Conservation (phyloP, 2,797 vertebrate genomes). For the Pseudotriccus pelzelni region DNA sequence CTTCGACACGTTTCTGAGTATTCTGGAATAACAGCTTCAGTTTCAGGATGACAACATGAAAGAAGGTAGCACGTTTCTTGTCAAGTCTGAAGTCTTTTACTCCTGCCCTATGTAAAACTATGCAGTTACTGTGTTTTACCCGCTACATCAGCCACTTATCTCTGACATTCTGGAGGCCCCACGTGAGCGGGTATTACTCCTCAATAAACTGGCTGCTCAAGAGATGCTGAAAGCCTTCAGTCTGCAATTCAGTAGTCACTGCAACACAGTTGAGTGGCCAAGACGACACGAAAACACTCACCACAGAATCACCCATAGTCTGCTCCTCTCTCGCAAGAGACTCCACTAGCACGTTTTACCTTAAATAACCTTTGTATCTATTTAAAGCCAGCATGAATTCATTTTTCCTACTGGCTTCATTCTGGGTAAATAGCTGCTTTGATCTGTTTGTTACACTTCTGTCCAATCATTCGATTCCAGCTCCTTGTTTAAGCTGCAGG, state of each 20-base stretch:
- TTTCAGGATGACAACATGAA: slow-evolving; percentile 63
- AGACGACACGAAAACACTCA: neutral
- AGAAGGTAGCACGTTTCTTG: slow-evolving; percentile 12
- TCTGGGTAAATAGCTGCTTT: slow-evolving; percentile 33
- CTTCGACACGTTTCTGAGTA: slow-evolving; percentile 53
- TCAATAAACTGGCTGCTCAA: neutral
- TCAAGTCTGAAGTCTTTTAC: neutral
- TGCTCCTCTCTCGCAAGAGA: neutral
- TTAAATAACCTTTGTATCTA: slow-evolving; percentile 26
- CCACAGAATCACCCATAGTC: neutral
- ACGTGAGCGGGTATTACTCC: neutral
- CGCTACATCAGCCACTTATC: neutral
- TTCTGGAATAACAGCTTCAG: slow-evolving; percentile 43
- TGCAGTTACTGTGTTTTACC: neutral
- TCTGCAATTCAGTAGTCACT: neutral
- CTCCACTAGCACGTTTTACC: slow-evolving; percentile 12
- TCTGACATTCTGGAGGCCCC: neutral
- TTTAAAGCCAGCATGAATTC: slow-evolving; percentile 27
- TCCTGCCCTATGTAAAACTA: neutral
- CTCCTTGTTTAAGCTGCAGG: slow-evolving; percentile 14
- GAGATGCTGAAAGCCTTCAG: neutral
- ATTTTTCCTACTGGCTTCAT: slow-evolving; percentile 17
- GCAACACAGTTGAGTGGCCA: neutral
- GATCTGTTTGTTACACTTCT: slow-evolving; percentile 15
- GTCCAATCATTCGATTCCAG: neutral